Base-by-base conservation (phyloP, 2,113 vertebrate genomes). In the Helogale parvula region DNA sequence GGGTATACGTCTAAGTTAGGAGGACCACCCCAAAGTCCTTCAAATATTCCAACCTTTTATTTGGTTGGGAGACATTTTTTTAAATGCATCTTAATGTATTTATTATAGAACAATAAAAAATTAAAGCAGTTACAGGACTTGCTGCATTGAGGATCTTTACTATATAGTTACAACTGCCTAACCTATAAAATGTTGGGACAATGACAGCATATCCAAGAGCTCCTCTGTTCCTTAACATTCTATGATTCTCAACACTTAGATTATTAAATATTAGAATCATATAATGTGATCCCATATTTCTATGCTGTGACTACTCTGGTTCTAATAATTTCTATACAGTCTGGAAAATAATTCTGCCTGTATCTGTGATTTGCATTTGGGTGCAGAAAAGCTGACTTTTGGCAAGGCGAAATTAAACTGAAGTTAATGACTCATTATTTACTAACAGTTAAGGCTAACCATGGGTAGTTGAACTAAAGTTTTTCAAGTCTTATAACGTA, bases 91-190 rank as follows among this genome's bases (percentile, higher is more conserved):
- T 47, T 87, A 57, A n/a, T 84, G 45, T 76, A 83, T 31, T 52
- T 80, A 69, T n/a, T 52, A 35, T 7, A 81, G 74, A 94, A 90
- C 85, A 96, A 27, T 95, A 90, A 93, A 95, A 50, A 38, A 19
- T 80, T 50, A 89, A 88, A 47, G 82, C 23, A 87, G 27, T 80
- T 83, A 85, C 38, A 89, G 77, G 15, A 66, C 38, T 85, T 85
- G 82, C 27, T 83, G 77, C 91, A 38, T 5, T 66, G 60, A 88
- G 33, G 90, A 38, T 65, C 41, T 65, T 68, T 74, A 81, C 23
- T 82, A 29, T 38, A 21, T 6, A 52, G 23, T 41, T 77, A 93
- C 7, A 68, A 69, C 54, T 11, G 71, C 10, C 35, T 94, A 16
- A 72, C 60, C 63, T 94, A 33, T 69, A 80, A 71, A 92, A 81